phyloP scores from a whole-genome alignment of 1,140 invertebrate species.

The Bathynomus jamesi region DNA sequence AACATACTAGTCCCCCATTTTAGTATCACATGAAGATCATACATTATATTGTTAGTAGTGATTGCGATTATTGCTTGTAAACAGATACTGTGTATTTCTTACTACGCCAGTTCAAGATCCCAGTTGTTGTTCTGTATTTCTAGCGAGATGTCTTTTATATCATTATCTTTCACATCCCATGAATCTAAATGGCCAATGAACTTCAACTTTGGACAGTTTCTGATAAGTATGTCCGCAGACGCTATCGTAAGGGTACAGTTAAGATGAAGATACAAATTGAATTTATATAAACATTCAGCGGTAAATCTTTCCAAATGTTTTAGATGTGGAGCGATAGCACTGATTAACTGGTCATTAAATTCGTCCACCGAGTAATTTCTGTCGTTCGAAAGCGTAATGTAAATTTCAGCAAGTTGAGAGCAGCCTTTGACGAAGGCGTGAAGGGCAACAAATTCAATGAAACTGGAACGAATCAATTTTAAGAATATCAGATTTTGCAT shows the following conservation, averaged over 20 bases:
- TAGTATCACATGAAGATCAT: no score
- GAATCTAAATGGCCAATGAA: slow-evolving; percentile 30
- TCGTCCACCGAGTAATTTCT: slow-evolving; percentile 33
- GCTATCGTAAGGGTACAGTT: slow-evolving; percentile 30
- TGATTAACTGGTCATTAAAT: slow-evolving; percentile 19
- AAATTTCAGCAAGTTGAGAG: slow-evolving; percentile 12
- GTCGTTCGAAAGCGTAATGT: slow-evolving; percentile 26
- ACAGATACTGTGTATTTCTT: no score
- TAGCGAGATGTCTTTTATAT: slow-evolving; percentile 22
- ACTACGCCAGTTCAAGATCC: slow-evolving; percentile 6
- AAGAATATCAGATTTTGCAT: slow-evolving; percentile 15
- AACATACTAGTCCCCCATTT: no score
- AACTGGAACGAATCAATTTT: slow-evolving; percentile 29
- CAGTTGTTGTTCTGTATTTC: slow-evolving; percentile 22
- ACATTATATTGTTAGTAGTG: no score
- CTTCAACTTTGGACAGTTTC: slow-evolving; percentile 18
- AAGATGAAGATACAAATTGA: slow-evolving; percentile 25
- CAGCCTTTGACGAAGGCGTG: slow-evolving; percentile 17
- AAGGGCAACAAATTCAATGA: slow-evolving; percentile 31
- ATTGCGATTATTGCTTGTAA: no score
- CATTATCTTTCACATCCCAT: slow-evolving; percentile 27
- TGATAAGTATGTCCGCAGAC: slow-evolving; percentile 14
- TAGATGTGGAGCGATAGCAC: slow-evolving; percentile 10
- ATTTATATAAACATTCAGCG: slow-evolving; percentile 27
- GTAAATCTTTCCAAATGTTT: slow-evolving; percentile 23